Conservation (phyloP, 2,888 invertebrate species). For the Eupithecia vulgata region DNA sequence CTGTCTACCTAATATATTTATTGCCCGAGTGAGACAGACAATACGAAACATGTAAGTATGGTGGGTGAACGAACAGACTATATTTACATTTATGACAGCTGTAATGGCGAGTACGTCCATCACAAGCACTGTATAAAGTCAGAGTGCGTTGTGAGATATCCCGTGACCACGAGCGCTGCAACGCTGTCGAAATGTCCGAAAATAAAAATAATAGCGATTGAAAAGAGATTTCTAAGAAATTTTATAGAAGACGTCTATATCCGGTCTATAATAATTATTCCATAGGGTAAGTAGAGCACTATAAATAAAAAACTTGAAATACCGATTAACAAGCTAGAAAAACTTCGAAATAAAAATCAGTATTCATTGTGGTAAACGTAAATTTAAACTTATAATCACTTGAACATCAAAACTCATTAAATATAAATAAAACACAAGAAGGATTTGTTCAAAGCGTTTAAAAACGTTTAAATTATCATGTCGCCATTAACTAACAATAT, state of each 20-base stretch:
- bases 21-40: not conserved
- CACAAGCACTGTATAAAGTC: not conserved
- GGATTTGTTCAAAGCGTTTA: conserved; percentile 34
- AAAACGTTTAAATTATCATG: conserved; percentile 36
- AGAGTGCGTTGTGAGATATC: not conserved
- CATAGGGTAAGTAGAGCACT: no score
- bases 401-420: conserved; percentile 6
- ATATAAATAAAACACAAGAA: conserved; percentile 6
- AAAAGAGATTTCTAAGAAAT: no score
- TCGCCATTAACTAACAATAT: conserved; percentile 43
- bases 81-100: not conserved
- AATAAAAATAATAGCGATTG: no score
- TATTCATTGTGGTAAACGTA: not conserved
- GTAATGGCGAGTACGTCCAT: not conserved
- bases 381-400: conserved; percentile 2
- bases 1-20: not conserved
- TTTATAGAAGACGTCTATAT: no score
- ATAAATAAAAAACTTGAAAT: not conserved
- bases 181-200: not conserved
- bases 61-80: no score
- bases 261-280: no score
- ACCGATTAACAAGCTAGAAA: not conserved
- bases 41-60: no score
- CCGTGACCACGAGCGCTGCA: not conserved
- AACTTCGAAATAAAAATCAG: not conserved